These are phyloP conservation scores for Petaurus breviceps DNA, from an alignment of 2,113 vertebrate species.

Conservation along the genomic window DNA sequence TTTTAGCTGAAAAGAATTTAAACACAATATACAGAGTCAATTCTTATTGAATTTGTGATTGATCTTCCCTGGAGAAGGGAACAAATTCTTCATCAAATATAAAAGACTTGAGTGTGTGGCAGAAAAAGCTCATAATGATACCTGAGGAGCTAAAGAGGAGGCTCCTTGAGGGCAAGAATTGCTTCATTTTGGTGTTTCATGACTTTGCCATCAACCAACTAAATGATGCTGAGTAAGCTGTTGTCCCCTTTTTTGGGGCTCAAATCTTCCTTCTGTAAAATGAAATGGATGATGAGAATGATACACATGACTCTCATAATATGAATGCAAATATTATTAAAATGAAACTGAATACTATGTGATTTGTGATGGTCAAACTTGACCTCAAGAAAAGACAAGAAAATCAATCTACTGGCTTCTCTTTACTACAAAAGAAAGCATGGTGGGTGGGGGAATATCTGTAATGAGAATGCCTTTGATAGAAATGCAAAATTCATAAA, in stretches of 20 bases:
- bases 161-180: background rate
- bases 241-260: background rate
- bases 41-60: slow-evolving; percentile 81
- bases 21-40: slow-evolving; percentile 79
- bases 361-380: background rate
- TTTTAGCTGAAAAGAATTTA: slow-evolving; percentile 71
- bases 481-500: background rate
- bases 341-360: background rate
- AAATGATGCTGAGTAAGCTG: background rate
- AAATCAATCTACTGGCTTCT: background rate
- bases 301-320: background rate
- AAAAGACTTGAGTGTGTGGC: background rate
- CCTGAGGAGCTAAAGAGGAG: background rate
- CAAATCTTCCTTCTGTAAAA: background rate
- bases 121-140: background rate
- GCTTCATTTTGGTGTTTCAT: background rate
- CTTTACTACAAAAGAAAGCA: background rate
- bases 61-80: slow-evolving; percentile 72
- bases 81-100: background rate
- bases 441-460: background rate
- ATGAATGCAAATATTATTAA: background rate
- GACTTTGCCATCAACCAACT: background rate
- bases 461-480: background rate
- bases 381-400: background rate
- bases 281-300: background rate